A percentile compares a stretch with the other conserved stretches of the same genome.
Conservation (phyloP, 2,113 vertebrate genomes). For the Xenopus borealis region DNA sequence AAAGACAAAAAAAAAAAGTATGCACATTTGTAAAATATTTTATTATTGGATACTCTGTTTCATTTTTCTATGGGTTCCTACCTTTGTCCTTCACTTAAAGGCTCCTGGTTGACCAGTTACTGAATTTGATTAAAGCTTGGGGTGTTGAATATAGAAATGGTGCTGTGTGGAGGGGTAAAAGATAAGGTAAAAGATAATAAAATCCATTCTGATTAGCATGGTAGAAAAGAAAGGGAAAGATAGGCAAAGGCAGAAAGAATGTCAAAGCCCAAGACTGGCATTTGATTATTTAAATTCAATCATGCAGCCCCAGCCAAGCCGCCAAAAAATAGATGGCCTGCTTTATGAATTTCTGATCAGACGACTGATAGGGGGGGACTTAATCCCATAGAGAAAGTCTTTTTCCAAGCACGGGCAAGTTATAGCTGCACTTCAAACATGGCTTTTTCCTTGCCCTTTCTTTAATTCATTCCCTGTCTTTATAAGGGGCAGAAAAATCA, state of each 20-base stretch:
- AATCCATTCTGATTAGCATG: constrained; percentile 48
- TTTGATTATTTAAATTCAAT: constrained; percentile 87
- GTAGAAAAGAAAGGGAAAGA: constrained; percentile 51
- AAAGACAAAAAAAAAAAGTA: no score
- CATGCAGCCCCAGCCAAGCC: constrained; percentile 65
- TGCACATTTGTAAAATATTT: no score
- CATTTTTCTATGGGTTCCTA: no score
- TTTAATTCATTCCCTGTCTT: constrained; percentile 48
- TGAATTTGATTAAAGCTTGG: constrained; percentile 49
- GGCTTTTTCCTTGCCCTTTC: constrained; percentile 60
- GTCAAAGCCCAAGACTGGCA: constrained; percentile 70
- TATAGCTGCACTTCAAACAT: constrained; percentile 67
- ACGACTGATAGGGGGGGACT: constrained; percentile 67
- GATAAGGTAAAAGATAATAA: constrained; percentile 48
- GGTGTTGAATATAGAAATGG: constrained; percentile 59
- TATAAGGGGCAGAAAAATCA: constrained; percentile 47
- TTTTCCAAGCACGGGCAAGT: constrained; percentile 64
- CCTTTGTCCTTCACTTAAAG: no score
- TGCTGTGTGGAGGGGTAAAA: constrained; percentile 47
- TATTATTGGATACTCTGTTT: no score
- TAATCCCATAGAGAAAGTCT: constrained; percentile 72
- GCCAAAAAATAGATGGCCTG: constrained; percentile 70
- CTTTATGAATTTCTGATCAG: constrained; percentile 80
- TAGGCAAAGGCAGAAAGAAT: constrained; percentile 65
- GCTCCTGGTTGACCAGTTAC: constrained; percentile 62